Evolutionary conservation across 1,140 invertebrate genomes (phyloP), one percentile per base, ranked within the genome.

Genomic region (Drosophila equinoxialis): DNA sequence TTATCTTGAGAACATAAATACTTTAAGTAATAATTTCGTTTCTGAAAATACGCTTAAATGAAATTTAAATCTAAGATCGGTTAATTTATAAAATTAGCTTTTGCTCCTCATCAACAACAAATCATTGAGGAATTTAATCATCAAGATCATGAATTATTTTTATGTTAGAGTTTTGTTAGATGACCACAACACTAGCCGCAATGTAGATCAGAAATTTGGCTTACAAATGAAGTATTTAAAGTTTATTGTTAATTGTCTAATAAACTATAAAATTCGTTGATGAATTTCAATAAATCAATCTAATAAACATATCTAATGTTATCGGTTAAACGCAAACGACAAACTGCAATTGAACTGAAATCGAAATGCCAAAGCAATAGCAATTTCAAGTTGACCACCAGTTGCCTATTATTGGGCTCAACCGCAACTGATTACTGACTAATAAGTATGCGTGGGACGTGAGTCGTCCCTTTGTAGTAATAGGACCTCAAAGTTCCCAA

Each of bases 391-490:
- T 57, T 71, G 63, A 58, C 75, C 82, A 86, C 79, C 75, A 87
- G 82, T 87, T 87, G 82, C 79, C 74, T 79, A 67, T 86, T 72
- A 76, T 77, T 82, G 82, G 69, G 17, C 11, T 51, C n/a, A 51
- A 51, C 74, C 82, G 77, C 79, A 83, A 87, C 83, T 89, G 83
- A 87, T 87, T 87, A 89, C 76, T 83, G 83, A 77, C 83, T 87
- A 87, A 87, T 87, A 87, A 87, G 83, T 87, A 87, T 87, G 79
- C 83, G 79, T 83, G 69, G 82, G 79, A 84, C 83, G 76, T 86
- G 82, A 82, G 76, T 79, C 35, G 45, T 65, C 57, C 73, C 70
- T 77, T 79, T 83, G 83, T 87, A 8, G 45, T 83, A 83, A 87
- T 87, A 86, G 83, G 83, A 83, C 84, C 77, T 76, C 69, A 69